Evolutionary conservation across 2,888 invertebrate genomes (phyloP), one percentile per base, ranked within the genome.

Genomic region (Sinopyrophorus schimmeli): DNA sequence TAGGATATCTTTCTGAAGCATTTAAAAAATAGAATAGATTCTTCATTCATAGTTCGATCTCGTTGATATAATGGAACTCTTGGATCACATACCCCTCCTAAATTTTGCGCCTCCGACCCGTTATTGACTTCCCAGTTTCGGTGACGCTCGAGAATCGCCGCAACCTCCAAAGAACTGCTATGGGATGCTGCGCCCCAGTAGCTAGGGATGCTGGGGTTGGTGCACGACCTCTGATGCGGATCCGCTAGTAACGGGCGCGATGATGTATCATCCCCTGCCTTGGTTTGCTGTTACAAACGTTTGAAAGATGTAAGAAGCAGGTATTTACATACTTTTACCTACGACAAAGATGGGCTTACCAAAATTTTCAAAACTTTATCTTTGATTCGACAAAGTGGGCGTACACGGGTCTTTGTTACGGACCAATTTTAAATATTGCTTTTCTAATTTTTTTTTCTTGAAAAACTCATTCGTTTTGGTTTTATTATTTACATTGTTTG

Each of bases 181-280:
- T 63, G 67, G 67, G 70, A 67, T 68, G 68, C 70, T 68, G 68
- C 69, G 67, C 67, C 68, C 67, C 68, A 69, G 66, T 66, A 64
- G 64, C 68, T 65, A 64, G 67, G 66, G 64, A 70, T 68, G 69
- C 57, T 59, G 58, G 53, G 53, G 43, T 43, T 43, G 47, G 47
- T 44, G 44, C 17, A 48, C 43, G 27, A 37, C 51, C 35, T 41
- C 40, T 46, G 46, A 41, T 35, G 37, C 23, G 27, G 28, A 26
- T 12, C 37, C 10, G 32, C 28, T 40, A 50, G 37, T 40, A 26
- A 46, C 40, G 46, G 44, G 46, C 46, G 46, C 46, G 40, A 51
- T 51, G 30, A 46, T 51, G 21, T 24, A 51, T 51, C 43, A 49
- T 26, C 43, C 49, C 21, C 27, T 42, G 26, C 23, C 39, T 32